Percentiles rank a stretch among this genome's conserved stretches.
phyloP scores from a whole-genome alignment of 2,113 vertebrate genomes.

The Nestor notabilis region DNA sequence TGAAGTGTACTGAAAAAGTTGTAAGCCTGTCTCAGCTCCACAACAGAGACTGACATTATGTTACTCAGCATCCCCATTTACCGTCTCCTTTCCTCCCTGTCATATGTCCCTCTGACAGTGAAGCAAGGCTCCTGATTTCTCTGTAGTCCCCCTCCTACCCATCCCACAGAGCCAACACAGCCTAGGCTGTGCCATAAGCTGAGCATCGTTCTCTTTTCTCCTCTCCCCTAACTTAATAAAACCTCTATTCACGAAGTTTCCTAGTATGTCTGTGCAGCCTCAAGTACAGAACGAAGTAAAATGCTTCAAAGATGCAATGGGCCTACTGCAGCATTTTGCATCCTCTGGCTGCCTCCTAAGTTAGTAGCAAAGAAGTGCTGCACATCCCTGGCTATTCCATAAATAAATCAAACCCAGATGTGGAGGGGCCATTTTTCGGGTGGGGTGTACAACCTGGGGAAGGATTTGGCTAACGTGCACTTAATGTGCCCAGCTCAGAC shows the following conservation, averaged over 20 bases:
- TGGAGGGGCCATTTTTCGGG: neutral
- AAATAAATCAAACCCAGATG: neutral
- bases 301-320: neutral
- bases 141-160: neutral
- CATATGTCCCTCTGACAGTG: neutral
- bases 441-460: neutral
- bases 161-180: neutral
- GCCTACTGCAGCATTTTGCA: neutral
- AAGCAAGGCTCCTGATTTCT: neutral
- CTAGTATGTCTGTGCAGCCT: neutral
- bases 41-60: neutral
- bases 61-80: neutral
- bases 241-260: neutral
- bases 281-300: neutral
- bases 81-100: neutral
- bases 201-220: neutral
- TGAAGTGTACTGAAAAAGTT: neutral
- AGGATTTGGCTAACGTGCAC: neutral
- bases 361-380: neutral
- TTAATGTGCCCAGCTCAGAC: neutral
- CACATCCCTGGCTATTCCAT: neutral
- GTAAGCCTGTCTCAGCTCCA: neutral
- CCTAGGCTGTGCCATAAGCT: neutral
- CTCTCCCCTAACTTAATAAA: neutral
- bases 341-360: neutral